Percentiles rank a stretch among this genome's conserved stretches.
Conservation (phyloP, 2,888 invertebrate genomes). For the Drosophila macrospina region DNA sequence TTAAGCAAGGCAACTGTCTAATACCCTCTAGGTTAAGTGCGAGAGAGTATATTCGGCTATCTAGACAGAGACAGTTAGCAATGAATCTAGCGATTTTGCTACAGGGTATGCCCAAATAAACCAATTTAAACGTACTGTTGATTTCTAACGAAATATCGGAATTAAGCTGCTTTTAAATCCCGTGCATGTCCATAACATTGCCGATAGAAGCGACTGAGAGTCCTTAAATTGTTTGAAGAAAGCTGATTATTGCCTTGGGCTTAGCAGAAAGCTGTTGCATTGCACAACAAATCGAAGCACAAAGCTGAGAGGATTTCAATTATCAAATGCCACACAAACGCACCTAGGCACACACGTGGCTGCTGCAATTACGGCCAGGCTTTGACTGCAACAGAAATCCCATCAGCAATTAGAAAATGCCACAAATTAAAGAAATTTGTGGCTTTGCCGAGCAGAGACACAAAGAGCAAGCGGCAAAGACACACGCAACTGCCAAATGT, state of each 20-base stretch:
- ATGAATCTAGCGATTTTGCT: not conserved
- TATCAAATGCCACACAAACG: conserved; percentile 17
- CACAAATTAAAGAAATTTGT: conserved; percentile 58
- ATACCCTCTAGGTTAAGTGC: not conserved
- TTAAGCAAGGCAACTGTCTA: conserved; percentile 24
- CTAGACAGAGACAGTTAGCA: not conserved
- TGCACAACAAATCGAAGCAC: not conserved
- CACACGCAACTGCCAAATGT: conserved; percentile 10
- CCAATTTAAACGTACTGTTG: not conserved
- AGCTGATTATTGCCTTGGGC: conserved; percentile 18
- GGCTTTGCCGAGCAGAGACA: conserved; percentile 40
- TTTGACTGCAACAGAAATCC: conserved; percentile 33
- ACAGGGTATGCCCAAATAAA: not conserved
- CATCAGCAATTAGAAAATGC: conserved; percentile 52
- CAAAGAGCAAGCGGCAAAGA: conserved; percentile 11
- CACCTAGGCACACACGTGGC: not conserved
- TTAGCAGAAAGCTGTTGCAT: conserved; percentile 6
- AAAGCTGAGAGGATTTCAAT: conserved; percentile 26
- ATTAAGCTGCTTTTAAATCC: not conserved
- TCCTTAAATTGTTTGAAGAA: conserved; percentile 33
- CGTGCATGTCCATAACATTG: not conserved
- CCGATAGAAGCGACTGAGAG: not conserved
- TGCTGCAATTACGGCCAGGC: conserved; percentile 20
- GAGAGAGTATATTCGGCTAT: not conserved
- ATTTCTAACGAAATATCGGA: not conserved